phyloP scores from a whole-genome alignment of 2,113 vertebrate genomes.

The Channa argus region DNA sequence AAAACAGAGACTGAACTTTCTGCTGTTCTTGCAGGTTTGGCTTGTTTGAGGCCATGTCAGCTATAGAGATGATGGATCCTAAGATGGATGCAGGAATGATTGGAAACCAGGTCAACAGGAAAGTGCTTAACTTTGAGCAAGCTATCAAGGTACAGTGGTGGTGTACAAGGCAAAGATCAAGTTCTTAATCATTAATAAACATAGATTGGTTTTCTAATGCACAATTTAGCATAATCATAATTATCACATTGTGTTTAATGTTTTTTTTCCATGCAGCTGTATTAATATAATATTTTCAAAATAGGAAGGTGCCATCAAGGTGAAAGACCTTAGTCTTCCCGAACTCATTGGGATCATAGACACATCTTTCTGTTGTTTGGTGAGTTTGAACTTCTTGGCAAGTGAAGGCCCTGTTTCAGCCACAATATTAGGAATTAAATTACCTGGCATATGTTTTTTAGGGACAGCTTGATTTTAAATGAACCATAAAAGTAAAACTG shows the following conservation, averaged over 20 bases:
- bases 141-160: constrained; percentile 90
- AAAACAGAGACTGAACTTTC: background rate
- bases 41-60: constrained; percentile 99
- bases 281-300: constrained; percentile 9
- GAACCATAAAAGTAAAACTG: background rate
- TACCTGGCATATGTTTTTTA: background rate
- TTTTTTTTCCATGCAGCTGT: background rate
- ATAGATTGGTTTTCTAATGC: background rate
- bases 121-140: constrained; percentile 98
- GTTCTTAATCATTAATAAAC: background rate
- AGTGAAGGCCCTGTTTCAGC: constrained; percentile 50
- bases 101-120: constrained; percentile 98
- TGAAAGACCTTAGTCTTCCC: constrained; percentile 93
- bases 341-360: constrained; percentile 98
- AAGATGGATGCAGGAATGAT: constrained; percentile 99
- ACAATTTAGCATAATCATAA: background rate
- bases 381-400: constrained; percentile 64
- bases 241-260: too few relatives aligned
- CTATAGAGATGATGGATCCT: constrained; percentile 99
- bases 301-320: constrained; percentile 94
- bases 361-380: constrained; percentile 98
- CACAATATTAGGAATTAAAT: background rate
- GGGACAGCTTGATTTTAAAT: too few relatives aligned
- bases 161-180: background rate
- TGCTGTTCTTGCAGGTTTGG: constrained; percentile 87